These are phyloP conservation scores for Drosophila formosana DNA, from an alignment of 2,888 invertebrate species.

Conservation along the genomic window DNA sequence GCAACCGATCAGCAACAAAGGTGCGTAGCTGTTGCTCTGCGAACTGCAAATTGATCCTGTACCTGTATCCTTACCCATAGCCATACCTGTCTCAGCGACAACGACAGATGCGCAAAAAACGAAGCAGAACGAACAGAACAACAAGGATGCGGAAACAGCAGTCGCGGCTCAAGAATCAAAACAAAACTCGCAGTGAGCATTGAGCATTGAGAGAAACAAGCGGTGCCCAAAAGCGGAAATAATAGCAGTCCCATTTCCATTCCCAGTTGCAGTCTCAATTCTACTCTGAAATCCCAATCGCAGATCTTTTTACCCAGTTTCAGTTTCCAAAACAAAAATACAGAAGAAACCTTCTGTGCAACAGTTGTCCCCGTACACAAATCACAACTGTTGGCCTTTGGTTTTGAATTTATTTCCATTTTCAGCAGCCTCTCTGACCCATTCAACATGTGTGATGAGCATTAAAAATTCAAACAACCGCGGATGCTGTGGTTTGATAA, in stretches of 20 bases:
- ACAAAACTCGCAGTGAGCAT: conserved; percentile 53
- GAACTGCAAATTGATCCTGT: conserved; percentile 36
- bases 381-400: conserved; percentile 70
- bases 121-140: conserved; percentile 19
- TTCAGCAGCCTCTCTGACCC: conserved; percentile 23
- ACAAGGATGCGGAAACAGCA: conserved; percentile 71
- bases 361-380: conserved; percentile 66
- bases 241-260: conserved; percentile 49
- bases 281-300: conserved; percentile 24
- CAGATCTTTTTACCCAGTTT: conserved; percentile 16
- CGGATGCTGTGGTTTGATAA: conserved; percentile 68
- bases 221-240: conserved; percentile 59
- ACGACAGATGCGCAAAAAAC: conserved; percentile 67
- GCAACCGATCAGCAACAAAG: conserved; percentile 44
- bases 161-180: conserved; percentile 65
- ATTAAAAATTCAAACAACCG: conserved; percentile 54
- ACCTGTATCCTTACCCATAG: conserved; percentile 16
- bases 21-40: conserved; percentile 50
- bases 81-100: conserved; percentile 68
- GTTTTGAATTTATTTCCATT: conserved; percentile 72
- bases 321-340: conserved; percentile 4
- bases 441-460: conserved; percentile 57
- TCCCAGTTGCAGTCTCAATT: conserved; percentile 28
- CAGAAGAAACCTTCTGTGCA: conserved; percentile 43
- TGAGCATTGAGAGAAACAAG: conserved; percentile 43